These are phyloP conservation scores for Enteromius thamalakanensis DNA, from an alignment of 2,797 vertebrate genomes.

Conservation along the genomic window DNA sequence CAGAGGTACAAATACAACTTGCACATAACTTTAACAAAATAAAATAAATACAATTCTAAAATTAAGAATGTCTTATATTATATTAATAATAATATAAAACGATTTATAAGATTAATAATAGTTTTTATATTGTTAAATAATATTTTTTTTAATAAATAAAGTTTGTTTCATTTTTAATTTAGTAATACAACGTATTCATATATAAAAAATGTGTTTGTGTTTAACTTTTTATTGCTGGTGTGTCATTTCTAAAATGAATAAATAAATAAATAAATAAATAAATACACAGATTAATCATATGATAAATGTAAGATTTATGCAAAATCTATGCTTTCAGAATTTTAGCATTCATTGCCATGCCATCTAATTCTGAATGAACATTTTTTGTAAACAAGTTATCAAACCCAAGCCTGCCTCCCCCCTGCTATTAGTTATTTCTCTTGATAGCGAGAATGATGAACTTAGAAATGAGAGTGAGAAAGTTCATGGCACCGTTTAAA, in stretches of 20 bases:
- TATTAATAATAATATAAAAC: neutral
- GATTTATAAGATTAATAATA: neutral
- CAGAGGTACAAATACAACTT: neutral
- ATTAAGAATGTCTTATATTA: neutral
- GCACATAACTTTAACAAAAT: neutral
- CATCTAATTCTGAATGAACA: neutral
- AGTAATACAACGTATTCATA: neutral
- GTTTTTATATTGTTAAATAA: neutral
- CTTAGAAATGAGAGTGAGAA: slow-evolving; percentile 5
- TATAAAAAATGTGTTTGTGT: neutral
- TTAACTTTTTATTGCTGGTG: neutral
- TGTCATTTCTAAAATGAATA: neutral
- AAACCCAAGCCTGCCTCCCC: neutral
- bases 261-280: neutral
- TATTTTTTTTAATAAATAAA: neutral
- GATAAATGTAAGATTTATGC: neutral
- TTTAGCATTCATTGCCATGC: neutral
- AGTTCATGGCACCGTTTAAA: slow-evolving; percentile 15
- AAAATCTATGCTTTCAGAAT: neutral
- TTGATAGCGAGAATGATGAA: neutral
- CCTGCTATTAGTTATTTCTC: neutral
- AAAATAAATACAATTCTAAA: neutral
- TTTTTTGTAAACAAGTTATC: neutral
- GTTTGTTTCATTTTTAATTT: neutral
- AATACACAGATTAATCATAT: neutral